Conservation (phyloP, 2,888 invertebrate species). For the Nomada fucata region DNA sequence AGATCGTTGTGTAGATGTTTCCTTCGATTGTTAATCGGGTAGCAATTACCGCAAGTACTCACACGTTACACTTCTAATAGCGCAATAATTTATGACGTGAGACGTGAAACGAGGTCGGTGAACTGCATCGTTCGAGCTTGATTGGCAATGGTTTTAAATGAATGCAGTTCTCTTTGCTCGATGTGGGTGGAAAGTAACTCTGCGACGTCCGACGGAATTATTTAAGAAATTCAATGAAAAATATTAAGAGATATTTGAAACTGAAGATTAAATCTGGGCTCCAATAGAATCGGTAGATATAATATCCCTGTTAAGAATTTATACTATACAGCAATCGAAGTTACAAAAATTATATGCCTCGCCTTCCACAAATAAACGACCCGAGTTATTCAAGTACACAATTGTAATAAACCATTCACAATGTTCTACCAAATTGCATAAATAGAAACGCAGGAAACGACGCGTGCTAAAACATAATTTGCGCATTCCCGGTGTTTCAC, state of each 20-base stretch:
- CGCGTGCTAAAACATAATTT: background rate
- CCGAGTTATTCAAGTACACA: background rate
- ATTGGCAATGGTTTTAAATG: background rate
- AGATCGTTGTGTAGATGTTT: conserved; percentile 7
- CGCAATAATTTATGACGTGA: conserved; percentile 3
- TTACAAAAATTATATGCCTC: background rate
- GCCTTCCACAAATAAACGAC: background rate
- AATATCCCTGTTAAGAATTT: background rate
- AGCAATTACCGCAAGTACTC: conserved; percentile 10
- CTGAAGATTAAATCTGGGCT: no score
- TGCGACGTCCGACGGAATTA: background rate
- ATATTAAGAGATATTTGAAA: background rate
- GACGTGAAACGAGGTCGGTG: background rate
- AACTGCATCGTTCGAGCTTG: conserved; percentile 11
- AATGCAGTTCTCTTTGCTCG: background rate
- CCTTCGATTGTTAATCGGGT: conserved; percentile 19
- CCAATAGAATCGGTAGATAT: no score
- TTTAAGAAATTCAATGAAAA: no score
- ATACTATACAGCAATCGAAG: background rate
- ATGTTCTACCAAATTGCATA: background rate
- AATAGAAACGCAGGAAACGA: background rate
- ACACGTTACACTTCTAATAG: conserved; percentile 24
- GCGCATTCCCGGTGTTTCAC: background rate
- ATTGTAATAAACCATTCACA: background rate
- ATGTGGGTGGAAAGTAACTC: background rate